phyloP scores from a whole-genome alignment of 1,140 invertebrate species.

The Musca domestica region DNA sequence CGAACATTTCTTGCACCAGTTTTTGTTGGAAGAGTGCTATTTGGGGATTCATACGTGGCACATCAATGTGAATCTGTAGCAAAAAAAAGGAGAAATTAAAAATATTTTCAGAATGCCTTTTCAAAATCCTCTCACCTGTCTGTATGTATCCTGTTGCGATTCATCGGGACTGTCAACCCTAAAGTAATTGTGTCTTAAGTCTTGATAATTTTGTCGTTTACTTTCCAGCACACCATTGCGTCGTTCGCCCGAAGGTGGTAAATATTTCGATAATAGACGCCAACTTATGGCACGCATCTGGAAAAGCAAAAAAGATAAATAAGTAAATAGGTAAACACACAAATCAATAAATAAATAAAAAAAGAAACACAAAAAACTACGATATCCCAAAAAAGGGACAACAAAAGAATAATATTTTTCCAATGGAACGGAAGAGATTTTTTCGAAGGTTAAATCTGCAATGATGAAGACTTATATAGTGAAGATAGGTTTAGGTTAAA shows the following conservation, averaged over 20 bases:
- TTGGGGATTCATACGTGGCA: slow-evolving; percentile 93
- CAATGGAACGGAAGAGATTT: too few relatives aligned
- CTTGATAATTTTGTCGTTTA: slow-evolving; percentile 93
- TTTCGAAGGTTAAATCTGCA: too few relatives aligned
- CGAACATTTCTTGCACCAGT: slow-evolving; percentile 95
- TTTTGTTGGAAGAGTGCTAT: slow-evolving; percentile 91
- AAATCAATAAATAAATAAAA: too few relatives aligned
- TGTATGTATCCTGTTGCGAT: slow-evolving; percentile 88
- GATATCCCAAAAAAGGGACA: too few relatives aligned
- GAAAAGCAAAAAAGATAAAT: slow-evolving; percentile 8
- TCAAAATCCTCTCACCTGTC: slow-evolving; percentile 69
- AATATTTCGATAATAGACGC: slow-evolving; percentile 76
- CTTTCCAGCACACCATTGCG: slow-evolving; percentile 79
- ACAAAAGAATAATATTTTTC: too few relatives aligned
- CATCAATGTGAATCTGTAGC: slow-evolving; percentile 94
- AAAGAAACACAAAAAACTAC: too few relatives aligned
- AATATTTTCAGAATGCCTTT: too few relatives aligned
- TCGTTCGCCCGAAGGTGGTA: slow-evolving; percentile 86
- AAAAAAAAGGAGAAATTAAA: too few relatives aligned
- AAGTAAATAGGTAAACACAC: too few relatives aligned
- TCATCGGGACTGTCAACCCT: slow-evolving; percentile 86
- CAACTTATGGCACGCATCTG: slow-evolving; percentile 65
- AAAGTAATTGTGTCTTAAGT: slow-evolving; percentile 94
- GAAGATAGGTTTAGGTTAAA: too few relatives aligned
- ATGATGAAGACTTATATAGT: too few relatives aligned